These are phyloP conservation scores for Callionymus lyra DNA, from an alignment of 2,113 vertebrate species.

Conservation along the genomic window DNA sequence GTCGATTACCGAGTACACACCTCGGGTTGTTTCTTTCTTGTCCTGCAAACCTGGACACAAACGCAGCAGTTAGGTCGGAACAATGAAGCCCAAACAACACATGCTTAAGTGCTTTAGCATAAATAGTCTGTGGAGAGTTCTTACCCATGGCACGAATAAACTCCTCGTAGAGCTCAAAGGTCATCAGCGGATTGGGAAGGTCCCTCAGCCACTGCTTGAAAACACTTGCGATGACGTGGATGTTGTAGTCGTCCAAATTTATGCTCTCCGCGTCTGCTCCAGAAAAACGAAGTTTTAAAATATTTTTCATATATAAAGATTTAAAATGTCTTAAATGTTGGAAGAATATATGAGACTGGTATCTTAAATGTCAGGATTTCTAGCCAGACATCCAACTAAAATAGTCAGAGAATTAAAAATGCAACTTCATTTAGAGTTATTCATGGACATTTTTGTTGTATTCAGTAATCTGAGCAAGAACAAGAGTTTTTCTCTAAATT, in stretches of 20 bases:
- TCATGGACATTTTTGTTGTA: too few species aligned
- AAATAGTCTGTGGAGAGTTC: slow-evolving; percentile 9
- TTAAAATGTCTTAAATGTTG: too few species aligned
- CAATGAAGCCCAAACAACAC: too few species aligned
- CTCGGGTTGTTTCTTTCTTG: slow-evolving; percentile 82
- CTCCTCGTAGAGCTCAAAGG: slow-evolving; percentile 95
- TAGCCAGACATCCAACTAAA: too few species aligned
- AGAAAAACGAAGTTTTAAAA: too few species aligned
- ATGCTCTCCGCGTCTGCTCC: slow-evolving; percentile 78
- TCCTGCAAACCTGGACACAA: slow-evolving; percentile 79
- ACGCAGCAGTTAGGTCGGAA: background rate
- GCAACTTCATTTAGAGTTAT: too few species aligned
- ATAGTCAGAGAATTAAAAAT: too few species aligned
- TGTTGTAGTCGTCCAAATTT: slow-evolving; percentile 95
- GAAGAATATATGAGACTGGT: too few species aligned
- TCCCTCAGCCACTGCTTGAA: slow-evolving; percentile 98
- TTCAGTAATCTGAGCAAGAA: too few species aligned
- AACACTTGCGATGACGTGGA: slow-evolving; percentile 94
- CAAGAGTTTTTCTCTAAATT: too few species aligned
- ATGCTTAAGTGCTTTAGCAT: background rate
- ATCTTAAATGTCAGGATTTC: too few species aligned
- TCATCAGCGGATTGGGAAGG: slow-evolving; percentile 95
- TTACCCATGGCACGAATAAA: slow-evolving; percentile 92
- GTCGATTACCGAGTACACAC: slow-evolving; percentile 90
- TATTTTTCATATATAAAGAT: too few species aligned